These are phyloP conservation scores for Drosophila colorata DNA, from an alignment of 2,888 invertebrate genomes.

Conservation along the genomic window DNA sequence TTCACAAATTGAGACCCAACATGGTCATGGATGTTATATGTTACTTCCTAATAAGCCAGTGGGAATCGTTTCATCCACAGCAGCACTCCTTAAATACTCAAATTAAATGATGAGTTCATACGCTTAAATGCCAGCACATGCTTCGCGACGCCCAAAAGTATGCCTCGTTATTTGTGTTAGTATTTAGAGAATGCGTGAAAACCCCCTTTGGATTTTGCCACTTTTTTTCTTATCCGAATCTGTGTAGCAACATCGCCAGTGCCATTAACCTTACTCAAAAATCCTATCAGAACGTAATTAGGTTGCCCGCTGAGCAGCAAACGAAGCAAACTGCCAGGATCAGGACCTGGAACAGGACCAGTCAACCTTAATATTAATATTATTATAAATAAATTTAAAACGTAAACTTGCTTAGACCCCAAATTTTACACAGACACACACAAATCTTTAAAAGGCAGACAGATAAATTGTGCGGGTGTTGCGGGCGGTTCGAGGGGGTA, in stretches of 20 bases:
- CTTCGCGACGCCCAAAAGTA: slow-evolving; percentile 26
- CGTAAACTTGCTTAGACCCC: slow-evolving; percentile 63
- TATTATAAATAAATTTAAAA: slow-evolving; percentile 75
- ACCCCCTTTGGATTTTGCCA: slow-evolving; percentile 16
- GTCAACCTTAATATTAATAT: slow-evolving; percentile 70
- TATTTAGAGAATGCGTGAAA: slow-evolving; percentile 17
- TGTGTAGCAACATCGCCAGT: slow-evolving; percentile 11
- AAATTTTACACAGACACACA: slow-evolving; percentile 44
- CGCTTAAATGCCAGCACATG: slow-evolving; percentile 8
- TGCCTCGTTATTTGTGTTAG: slow-evolving; percentile 35
- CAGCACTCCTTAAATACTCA: slow-evolving; percentile 45
- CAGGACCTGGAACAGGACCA: slow-evolving; percentile 13
- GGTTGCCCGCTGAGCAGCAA: slow-evolving; percentile 53
- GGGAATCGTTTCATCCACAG: slow-evolving; percentile 15
- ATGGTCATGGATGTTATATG: slow-evolving; percentile 51
- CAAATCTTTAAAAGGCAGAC: slow-evolving; percentile 30
- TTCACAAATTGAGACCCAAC: slow-evolving; percentile 49
- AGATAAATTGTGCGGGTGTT: slow-evolving; percentile 18
- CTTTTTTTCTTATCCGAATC: slow-evolving; percentile 6
- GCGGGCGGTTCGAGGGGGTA: slow-evolving; percentile 6
- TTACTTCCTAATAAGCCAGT: slow-evolving; percentile 53
- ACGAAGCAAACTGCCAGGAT: slow-evolving; percentile 21
- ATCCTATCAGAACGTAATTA: slow-evolving; percentile 71
- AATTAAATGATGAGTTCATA: slow-evolving; percentile 41
- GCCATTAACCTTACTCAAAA: slow-evolving; percentile 72